These are phyloP conservation scores for Anguilla pacifica DNA, from an alignment of 2,797 vertebrate genomes.

Conservation along the genomic window DNA sequence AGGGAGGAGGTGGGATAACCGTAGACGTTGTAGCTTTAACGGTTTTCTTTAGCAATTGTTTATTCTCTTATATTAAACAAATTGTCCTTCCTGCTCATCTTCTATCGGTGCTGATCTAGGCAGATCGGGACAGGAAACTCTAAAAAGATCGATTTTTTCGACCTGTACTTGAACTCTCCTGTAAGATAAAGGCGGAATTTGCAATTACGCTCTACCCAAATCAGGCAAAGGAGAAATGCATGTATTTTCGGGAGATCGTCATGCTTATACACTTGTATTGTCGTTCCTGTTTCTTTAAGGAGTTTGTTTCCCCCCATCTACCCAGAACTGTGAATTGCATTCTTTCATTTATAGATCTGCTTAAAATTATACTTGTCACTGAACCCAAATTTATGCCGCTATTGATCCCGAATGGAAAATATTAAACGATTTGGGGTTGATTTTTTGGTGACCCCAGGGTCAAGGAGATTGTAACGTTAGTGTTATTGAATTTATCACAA, in stretches of 20 bases:
- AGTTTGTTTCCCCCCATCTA: slow-evolving; percentile 74
- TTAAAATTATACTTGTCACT: slow-evolving; percentile 99
- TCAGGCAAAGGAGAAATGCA: slow-evolving; percentile 34
- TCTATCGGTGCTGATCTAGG: slow-evolving; percentile 84
- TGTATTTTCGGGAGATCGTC: slow-evolving; percentile 78
- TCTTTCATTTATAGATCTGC: slow-evolving; percentile 92
- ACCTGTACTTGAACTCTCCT: slow-evolving; percentile 93
- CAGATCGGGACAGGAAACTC: slow-evolving; percentile 94
- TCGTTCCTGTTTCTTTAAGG: slow-evolving; percentile 75
- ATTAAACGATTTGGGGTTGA: slow-evolving; percentile 99
- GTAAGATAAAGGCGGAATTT: slow-evolving; percentile 81
- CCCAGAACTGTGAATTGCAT: slow-evolving; percentile 67
- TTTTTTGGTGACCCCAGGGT: slow-evolving; percentile 92
- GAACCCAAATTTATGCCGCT: slow-evolving; percentile 95
- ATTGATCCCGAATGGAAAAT: slow-evolving; percentile 99
- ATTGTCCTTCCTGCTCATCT: slow-evolving; percentile 82
- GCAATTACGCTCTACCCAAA: slow-evolving; percentile 39
- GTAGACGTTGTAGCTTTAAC: slow-evolving; percentile 35
- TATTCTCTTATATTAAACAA: slow-evolving; percentile 77
- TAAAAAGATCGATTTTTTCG: slow-evolving; percentile 91
- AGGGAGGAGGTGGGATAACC: slow-evolving; percentile 30
- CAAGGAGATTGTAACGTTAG: slow-evolving; percentile 99
- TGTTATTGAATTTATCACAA: slow-evolving; percentile 91
- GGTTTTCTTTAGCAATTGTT: slow-evolving; percentile 66
- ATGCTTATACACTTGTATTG: slow-evolving; percentile 64